Evolutionary conservation across 2,113 vertebrate genomes (phyloP).

Genomic region (Sorex araneus): DNA sequence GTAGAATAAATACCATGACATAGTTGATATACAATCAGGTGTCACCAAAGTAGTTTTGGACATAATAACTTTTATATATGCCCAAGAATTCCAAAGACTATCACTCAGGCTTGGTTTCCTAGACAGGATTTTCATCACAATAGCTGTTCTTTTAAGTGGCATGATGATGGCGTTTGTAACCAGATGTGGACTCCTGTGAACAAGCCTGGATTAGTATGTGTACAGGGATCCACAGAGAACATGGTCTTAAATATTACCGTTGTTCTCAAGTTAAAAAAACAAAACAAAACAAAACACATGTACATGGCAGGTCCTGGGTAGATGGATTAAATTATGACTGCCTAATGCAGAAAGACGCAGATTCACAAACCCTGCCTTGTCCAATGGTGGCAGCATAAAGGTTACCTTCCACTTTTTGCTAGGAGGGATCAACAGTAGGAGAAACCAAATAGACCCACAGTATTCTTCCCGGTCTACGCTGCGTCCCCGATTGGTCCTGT

Average conservation of each 20-base stretch:
- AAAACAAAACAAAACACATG: no score
- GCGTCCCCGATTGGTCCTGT: conserved; percentile 70
- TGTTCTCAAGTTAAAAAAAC: neutral
- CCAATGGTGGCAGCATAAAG: neutral
- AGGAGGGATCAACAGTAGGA: neutral
- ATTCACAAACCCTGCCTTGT: neutral
- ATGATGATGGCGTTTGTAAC: neutral
- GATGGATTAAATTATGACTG: neutral
- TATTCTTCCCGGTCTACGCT: conserved; percentile 65
- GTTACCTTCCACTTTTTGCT: neutral
- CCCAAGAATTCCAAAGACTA: neutral
- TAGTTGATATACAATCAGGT: neutral
- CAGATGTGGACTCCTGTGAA: neutral
- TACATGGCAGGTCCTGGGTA: neutral
- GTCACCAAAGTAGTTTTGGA: neutral
- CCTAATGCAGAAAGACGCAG: neutral
- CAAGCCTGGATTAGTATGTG: neutral
- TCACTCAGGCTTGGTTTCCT: neutral
- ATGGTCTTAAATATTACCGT: neutral
- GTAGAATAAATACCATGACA: neutral
- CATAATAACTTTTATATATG: neutral
- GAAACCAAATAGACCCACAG: conserved; percentile 49
- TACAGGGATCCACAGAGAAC: no score
- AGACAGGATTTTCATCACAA: neutral
- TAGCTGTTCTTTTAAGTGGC: neutral